phyloP scores from a whole-genome alignment of 2,797 vertebrate genomes.

The Ataeniobius toweri region DNA sequence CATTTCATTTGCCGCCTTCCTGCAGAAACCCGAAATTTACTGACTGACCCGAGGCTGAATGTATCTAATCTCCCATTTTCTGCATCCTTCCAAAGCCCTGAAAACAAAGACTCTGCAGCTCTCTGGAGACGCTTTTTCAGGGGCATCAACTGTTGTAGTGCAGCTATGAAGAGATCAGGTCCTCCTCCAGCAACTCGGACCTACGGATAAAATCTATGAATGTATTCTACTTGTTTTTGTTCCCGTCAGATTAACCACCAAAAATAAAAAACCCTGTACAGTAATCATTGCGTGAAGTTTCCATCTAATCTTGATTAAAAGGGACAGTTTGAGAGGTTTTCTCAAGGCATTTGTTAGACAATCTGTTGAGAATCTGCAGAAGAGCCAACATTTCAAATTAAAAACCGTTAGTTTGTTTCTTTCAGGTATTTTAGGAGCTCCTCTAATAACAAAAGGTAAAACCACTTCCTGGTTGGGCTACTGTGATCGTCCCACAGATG shows the following conservation, averaged over 20 bases:
- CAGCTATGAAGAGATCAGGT: conserved; percentile 5
- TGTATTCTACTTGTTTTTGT: conserved; percentile 61
- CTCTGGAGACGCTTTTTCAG: conserved; percentile 13
- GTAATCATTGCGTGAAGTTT: conserved; percentile 12
- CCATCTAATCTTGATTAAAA: background rate
- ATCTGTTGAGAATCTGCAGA: conserved; percentile 66
- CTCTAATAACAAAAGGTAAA: conserved; percentile 46
- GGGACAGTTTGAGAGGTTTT: background rate
- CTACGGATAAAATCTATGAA: conserved; percentile 55
- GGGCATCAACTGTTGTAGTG: conserved; percentile 16
- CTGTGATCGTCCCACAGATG: conserved; percentile 45
- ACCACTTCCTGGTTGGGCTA: conserved; percentile 42
- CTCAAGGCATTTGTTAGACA: conserved; percentile 47
- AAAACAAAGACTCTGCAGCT: conserved; percentile 18
- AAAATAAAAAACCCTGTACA: conserved; percentile 38
- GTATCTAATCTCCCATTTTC: conserved; percentile 57
- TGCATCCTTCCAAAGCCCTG: conserved; percentile 33
- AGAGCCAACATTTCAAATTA: conserved; percentile 44
- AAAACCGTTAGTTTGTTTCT: conserved; percentile 30
- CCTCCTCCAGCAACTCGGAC: conserved; percentile 56
- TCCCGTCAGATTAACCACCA: conserved; percentile 32
- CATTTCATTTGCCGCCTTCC: conserved; percentile 37
- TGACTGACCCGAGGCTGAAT: conserved; percentile 60
- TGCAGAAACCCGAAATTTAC: conserved; percentile 25
- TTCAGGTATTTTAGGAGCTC: conserved; percentile 37